Evolutionary conservation across 2,888 invertebrate species (phyloP).

Genomic region (Gari tellinella): DNA sequence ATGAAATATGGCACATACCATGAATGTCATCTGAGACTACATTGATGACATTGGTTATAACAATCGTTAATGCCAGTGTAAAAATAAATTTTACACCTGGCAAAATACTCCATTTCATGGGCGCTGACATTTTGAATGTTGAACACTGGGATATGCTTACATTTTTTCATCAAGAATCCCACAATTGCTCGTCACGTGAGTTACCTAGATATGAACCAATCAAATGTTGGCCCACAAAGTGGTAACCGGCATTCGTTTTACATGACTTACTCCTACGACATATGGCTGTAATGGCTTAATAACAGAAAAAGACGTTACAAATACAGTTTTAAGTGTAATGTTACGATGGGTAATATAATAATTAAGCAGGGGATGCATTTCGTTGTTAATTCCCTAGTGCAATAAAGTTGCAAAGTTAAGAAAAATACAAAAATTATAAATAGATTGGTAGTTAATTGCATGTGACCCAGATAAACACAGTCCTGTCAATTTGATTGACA

Average conservation of each 20-base stretch:
- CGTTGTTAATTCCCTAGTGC: no score
- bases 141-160: conserved; percentile 71
- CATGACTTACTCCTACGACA: conserved; percentile 11
- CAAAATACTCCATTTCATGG: conserved; percentile 40
- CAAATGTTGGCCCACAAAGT: conserved; percentile 24
- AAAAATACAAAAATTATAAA: conserved; percentile 1
- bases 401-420: no score
- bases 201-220: conserved; percentile 65
- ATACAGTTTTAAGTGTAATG: no score
- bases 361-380: no score
- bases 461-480: conserved; percentile 47
- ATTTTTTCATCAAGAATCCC: conserved; percentile 64
- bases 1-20: conserved; percentile 45
- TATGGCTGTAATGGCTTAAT: no score
- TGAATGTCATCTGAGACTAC: conserved; percentile 31
- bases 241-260: conserved; percentile 49
- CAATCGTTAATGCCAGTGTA: conserved; percentile 2
- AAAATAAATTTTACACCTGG: conserved; percentile 26
- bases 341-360: no score
- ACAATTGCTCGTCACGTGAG: conserved; percentile 59
- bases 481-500: conserved; percentile 60
- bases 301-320: no score
- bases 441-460: conserved; percentile 31
- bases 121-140: conserved; percentile 66
- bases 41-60: conserved; percentile 35